Evolutionary conservation across 2,797 vertebrate species (phyloP), one percentile per base, ranked within the genome.

Genomic region (Gambelia wislizenii): DNA sequence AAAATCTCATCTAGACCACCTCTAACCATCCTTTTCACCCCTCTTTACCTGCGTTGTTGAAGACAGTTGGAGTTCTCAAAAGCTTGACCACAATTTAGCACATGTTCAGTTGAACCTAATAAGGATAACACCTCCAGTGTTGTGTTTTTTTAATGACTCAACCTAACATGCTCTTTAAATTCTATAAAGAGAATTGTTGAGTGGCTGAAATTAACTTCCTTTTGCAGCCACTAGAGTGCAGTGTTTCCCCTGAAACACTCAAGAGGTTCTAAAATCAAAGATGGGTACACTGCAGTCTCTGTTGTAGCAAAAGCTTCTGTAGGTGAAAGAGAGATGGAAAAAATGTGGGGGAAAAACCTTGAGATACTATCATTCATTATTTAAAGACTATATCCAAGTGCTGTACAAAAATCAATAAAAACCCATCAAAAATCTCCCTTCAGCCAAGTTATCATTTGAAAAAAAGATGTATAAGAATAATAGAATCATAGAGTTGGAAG

Each of bases 191-290:
- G 70, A 18, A 47, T 75, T 47, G n/a, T 47, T 64, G n/a, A 39
- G 18, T 12, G 16, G 61, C 39, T 36, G 42, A 20, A 12, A 13
- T 5, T 25, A 52, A 13, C 1, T 8, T 27, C 44, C 16, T 75
- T 47, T 18, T 69, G 6, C 7, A 39, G 12, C 70, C 92, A 89
- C 92, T 44, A 93, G 93, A 89, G 87, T 89, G 91, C 91, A 94
- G 86, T 61, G 85, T 77, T 72, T 54, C 78, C 10, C 59, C 59
- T 75, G 36, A 30, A 77, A 83, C 77, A 44, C 27, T 74, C 18
- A 33, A 33, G 39, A n/a, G 39, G 4, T 12, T 22, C 18, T 1
- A 4, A 8, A 36, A 4, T 70, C 27, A 22, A 56, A 67, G 39
- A 18, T 14, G 36, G 64, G 27, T 42, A 20, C n/a, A 13, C 2